These are phyloP conservation scores for Buphagus erythrorhynchus DNA, from an alignment of 2,797 vertebrate species.

Conservation along the genomic window DNA sequence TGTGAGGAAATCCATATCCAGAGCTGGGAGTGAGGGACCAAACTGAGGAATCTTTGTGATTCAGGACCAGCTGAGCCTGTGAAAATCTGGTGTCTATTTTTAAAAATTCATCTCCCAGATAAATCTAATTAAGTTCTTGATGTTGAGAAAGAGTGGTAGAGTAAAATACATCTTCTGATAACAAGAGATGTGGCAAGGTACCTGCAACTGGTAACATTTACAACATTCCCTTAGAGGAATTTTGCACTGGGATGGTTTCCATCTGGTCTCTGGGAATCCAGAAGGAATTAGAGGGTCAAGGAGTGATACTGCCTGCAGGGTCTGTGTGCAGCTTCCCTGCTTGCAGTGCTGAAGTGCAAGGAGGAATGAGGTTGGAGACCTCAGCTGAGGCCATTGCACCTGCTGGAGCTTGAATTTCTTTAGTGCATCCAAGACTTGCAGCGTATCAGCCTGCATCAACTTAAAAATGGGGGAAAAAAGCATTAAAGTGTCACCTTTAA, in stretches of 20 bases:
- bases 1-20: background rate
- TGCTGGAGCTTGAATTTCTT: background rate
- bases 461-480: fast-evolving
- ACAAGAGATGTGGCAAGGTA: background rate
- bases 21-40: fast-evolving
- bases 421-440: background rate
- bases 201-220: background rate
- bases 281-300: background rate
- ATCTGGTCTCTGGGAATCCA: background rate
- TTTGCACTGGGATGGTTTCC: background rate
- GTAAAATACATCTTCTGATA: background rate
- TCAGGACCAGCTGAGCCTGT: background rate
- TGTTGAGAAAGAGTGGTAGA: background rate
- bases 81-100: background rate
- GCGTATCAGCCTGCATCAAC: background rate
- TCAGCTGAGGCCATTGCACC: background rate
- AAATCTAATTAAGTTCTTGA: background rate
- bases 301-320: background rate
- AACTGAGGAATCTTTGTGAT: background rate
- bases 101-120: background rate
- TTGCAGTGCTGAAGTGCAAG: background rate
- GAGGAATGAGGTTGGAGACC: background rate
- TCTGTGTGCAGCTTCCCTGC: background rate
- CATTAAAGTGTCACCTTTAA: background rate
- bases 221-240: background rate